Conservation (phyloP, 2,113 vertebrate species). For the Megaceryle maxima region DNA sequence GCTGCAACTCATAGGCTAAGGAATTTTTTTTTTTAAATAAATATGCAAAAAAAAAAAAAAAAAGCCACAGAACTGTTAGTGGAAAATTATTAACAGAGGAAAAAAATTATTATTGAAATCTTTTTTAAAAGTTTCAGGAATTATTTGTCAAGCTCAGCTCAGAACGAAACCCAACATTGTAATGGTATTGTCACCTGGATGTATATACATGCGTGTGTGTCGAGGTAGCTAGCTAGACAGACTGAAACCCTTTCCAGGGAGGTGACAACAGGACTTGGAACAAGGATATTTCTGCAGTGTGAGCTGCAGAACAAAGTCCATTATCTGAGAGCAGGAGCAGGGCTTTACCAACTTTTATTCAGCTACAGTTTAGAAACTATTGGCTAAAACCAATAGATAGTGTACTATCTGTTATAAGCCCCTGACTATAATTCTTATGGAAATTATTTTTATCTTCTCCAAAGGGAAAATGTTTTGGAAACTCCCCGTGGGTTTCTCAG, state of each 20-base stretch:
- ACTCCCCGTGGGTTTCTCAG: constrained; percentile 26
- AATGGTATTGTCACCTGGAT: neutral
- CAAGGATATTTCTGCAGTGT: neutral
- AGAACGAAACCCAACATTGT: neutral
- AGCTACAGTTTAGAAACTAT: neutral
- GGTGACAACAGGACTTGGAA: neutral
- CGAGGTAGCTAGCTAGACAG: neutral
- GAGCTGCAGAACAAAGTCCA: neutral
- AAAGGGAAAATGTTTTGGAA: constrained; percentile 40
- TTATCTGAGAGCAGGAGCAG: neutral
- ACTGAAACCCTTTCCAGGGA: neutral
- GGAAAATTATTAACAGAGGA: neutral
- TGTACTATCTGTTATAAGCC: neutral
- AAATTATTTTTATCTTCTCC: constrained; percentile 47
- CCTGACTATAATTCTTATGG: constrained; percentile 3
- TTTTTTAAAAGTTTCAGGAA: neutral
- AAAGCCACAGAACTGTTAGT: neutral
- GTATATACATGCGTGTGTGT: neutral
- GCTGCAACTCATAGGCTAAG: neutral
- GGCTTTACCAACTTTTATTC: constrained; percentile 8
- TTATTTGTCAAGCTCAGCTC: neutral
- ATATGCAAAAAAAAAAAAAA: neutral
- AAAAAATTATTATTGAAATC: neutral
- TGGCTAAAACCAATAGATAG: neutral
- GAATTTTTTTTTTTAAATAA: neutral